Evolutionary conservation across 2,888 invertebrate genomes (phyloP), one percentile per base, ranked within the genome.

Genomic region (Agrotis ipsilon): DNA sequence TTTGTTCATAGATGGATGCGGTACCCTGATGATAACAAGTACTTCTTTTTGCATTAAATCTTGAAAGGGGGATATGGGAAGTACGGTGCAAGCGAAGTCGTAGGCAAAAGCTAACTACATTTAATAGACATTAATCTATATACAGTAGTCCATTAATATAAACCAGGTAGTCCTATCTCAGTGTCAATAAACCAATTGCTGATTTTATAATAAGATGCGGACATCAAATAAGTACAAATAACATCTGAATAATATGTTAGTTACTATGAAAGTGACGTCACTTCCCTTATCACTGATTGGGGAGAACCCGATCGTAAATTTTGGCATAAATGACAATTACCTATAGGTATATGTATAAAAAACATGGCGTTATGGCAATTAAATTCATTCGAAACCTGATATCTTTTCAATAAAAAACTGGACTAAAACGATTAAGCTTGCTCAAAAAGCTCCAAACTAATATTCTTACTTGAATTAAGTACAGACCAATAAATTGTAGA

Each of bases 211-310:
- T 24, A n/a, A 3, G 27, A 45, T 39, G 18, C 21, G 32, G 11
- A 24, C 75, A 24, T 65, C 39, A 24, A 49, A 51, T 57, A 27
- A 45, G 2, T 24, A 32, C 18, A 57, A 27, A 45, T 21, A 19
- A 19, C 19, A 3, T 52, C 43, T 45, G 43, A 39, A 46, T 71
- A 49, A 52, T 52, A 24, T 61, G 51, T 51, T n/a, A 19, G n/a
- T 13, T 18, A 55, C 48, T 62, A 18, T 43, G 45, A 49, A 24
- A 48, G 24, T 78, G 62, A 58, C 72, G n/a, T 62, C 52, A 78
- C 14, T 27, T 32, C 16, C 45, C 13, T n/a, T n/a, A n/a, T n/a
- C n/a, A n/a, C 16, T 46, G 19, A 54, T 18, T 3, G 27, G 32
- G 32, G 18, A 58, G 6, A 45, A 54, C n/a, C 72, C 52, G 19